Evolutionary conservation across 2,797 vertebrate species (phyloP), one percentile per base, ranked within the genome.

Genomic region (Clarias pachynema): DNA sequence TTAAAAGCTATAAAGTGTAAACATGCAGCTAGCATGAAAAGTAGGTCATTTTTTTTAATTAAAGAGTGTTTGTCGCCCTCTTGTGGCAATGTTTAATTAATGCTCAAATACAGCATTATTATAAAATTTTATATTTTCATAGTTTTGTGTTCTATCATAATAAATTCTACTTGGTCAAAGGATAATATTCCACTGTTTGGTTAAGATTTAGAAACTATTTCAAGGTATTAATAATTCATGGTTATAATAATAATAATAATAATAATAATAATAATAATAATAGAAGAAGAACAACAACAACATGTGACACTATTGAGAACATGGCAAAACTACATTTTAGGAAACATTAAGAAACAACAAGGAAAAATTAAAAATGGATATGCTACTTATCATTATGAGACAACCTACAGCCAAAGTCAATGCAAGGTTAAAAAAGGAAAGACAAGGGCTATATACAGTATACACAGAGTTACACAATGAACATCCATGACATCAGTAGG

Each of bases 21-120:
- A n/a, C 70, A 26, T 16, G 5, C 69, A 72, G 44, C 1, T 53
- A 34, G 26, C 10, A 24, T 24, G 12, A 20, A 44, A 44, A 40
- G 6, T 40, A 40, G 7, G 37, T 40, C 37, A 0, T 40, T 40
- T 40, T 40, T 26, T n/a, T 79, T 63, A 1, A 79, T 37, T 34
- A 12, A 44, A 40, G 16, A 79, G 34, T 20, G 44, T 68, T 66
- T 57, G 73, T 44, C 31, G 40, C 78, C 78, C 78, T 65, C 78
- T 80, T 53, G 78, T 29, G 78, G 78, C 16, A 26, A 49, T 3
- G 1, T 44, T 65, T 16, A 66, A 44, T 26, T 3, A 18, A 2
- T 26, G 15, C 10, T 16, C 5, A 37, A 31, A 53, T 34, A 77
- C 2, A 53, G 49, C 49, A 53, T 14, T 18, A 73, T 26, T 2